Percentiles rank a stretch among this genome's conserved stretches.
Evolutionary conservation across 2,113 vertebrate genomes (phyloP).

Genomic region (Silurus glanis): DNA sequence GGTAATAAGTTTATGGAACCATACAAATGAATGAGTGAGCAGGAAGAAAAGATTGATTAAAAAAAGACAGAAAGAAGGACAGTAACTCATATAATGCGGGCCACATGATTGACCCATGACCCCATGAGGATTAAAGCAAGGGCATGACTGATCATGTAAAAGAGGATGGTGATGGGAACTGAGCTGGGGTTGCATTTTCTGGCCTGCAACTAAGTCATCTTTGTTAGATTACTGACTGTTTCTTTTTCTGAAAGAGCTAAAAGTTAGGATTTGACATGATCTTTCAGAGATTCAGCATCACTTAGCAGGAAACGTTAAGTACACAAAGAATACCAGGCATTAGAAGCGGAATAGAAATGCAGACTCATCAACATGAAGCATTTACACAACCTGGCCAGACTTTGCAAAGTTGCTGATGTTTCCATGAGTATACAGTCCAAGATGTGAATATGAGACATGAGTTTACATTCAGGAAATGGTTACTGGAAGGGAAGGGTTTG

Average conservation of each 20-base stretch:
- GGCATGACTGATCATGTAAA: background rate
- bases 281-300: background rate
- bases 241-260: background rate
- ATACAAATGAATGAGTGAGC: conserved; percentile 2
- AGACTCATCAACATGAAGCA: background rate
- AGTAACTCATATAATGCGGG: background rate
- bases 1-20: background rate
- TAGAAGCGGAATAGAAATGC: background rate
- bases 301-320: background rate
- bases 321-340: background rate
- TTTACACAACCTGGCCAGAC: background rate
- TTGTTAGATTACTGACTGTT: background rate
- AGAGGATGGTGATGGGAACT: conserved; percentile 27
- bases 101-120: conserved; percentile 56
- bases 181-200: background rate
- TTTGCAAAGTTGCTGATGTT: background rate
- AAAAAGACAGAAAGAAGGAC: conserved; percentile 17
- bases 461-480: background rate
- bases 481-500: background rate
- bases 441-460: background rate
- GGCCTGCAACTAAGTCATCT: background rate
- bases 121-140: conserved; percentile 7
- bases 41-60: conserved; percentile 16
- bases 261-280: background rate
- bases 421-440: background rate